Evolutionary conservation across 2,113 vertebrate genomes (phyloP), one percentile per base, ranked within the genome.

Genomic region (Acinonyx jubatus): DNA sequence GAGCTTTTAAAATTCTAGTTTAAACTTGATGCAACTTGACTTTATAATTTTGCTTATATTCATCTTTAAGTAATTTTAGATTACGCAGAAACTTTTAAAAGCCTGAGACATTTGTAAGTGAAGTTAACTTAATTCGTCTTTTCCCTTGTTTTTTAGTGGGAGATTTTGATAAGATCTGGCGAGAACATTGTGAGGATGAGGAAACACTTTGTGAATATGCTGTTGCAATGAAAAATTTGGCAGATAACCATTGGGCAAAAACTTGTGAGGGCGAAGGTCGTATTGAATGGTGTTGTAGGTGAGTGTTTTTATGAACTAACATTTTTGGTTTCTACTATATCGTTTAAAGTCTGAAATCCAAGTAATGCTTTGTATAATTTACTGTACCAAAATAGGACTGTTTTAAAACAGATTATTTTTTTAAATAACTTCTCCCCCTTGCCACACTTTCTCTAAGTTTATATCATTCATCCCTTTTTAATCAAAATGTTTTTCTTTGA

Each of bases 261-360:
- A 99, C 99, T 95, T 99, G 99, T 95, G 99, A 99, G 97, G 99
- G 99, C 61, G 99, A 99, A 98, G 99, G 99, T 41, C 99, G 99
- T 89, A 99, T 99, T 97, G 99, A 99, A 91, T 99, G 99, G 99
- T 99, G 99, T 97, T 99, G 99, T 98, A 99, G 99, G 99, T 99
- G 99, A 95, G 87, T 97, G 15, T 95, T 95, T 91, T 87, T 79
- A 82, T 82, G 31, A 91, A 81, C 57, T 95, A 91, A 61, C 2
- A 61, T 57, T 81, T 90, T 94, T 86, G 29, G n/a, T 83, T 93
- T 97, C 29, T 36, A 63, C 65, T 96, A 3, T 68, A 45, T 65
- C 93, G 7, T 82, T 91, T 36, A 79, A 82, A 79, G 25, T 93
- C 41, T 89, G 36, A 80, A 96, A 69, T 92, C 36, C 73, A 74